These are phyloP conservation scores for Euura lappo DNA, from an alignment of 1,140 invertebrate genomes.

Conservation along the genomic window DNA sequence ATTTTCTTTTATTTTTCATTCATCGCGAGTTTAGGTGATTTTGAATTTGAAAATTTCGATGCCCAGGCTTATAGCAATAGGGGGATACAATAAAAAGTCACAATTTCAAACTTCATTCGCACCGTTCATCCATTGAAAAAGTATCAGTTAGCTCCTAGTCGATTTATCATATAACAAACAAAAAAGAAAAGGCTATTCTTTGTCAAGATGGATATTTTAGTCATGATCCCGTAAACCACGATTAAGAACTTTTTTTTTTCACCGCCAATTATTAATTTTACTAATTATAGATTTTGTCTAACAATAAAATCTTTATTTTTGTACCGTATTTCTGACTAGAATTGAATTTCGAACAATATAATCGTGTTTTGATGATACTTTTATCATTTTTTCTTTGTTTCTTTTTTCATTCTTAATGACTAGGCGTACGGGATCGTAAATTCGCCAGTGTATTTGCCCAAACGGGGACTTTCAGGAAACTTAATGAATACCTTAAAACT, in stretches of 20 bases:
- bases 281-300: slow-evolving; percentile 46
- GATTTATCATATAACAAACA: neutral
- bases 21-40: neutral
- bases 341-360: slow-evolving; percentile 53
- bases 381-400: slow-evolving; percentile 5
- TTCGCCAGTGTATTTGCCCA: slow-evolving; percentile 60
- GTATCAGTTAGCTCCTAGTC: slow-evolving; percentile 6
- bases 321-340: slow-evolving; percentile 60
- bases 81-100: neutral
- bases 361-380: slow-evolving; percentile 4
- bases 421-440: slow-evolving; percentile 43
- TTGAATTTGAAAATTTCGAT: neutral
- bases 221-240: slow-evolving; percentile 40
- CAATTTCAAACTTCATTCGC: slow-evolving; percentile 7
- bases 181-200: slow-evolving; percentile 54
- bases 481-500: slow-evolving; percentile 57
- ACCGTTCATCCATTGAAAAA: slow-evolving; percentile 7
- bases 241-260: slow-evolving; percentile 15
- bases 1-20: too few relatives aligned
- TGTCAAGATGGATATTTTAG: slow-evolving; percentile 58
- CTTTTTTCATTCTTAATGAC: slow-evolving; percentile 17
- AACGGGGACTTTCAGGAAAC: slow-evolving; percentile 61
- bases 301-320: slow-evolving; percentile 39
- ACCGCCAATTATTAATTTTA: slow-evolving; percentile 28
- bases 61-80: neutral